phyloP scores from a whole-genome alignment of 2,113 vertebrate species.

The Acrocephalus arundinaceus region DNA sequence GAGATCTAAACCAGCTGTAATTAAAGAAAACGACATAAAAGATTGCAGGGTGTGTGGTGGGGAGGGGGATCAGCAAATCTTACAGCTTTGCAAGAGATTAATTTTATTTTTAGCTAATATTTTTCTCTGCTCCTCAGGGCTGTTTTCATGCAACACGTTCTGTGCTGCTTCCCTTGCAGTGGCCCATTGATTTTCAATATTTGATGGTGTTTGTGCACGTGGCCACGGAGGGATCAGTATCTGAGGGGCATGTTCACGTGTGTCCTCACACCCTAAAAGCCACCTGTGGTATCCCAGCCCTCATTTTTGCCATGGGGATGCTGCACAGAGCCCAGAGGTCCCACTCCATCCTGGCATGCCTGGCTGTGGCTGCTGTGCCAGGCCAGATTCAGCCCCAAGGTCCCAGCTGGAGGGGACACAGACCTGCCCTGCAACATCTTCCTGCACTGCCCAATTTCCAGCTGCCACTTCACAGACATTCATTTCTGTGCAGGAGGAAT shows the following conservation, averaged over 20 bases:
- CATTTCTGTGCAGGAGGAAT: background rate
- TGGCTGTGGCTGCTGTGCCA: background rate
- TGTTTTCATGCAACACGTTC: background rate
- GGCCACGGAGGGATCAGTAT: too few relatives aligned
- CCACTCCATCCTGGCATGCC: background rate
- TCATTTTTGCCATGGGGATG: background rate
- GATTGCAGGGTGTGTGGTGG: background rate
- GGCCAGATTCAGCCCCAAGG: fast-evolving
- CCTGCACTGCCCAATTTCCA: background rate
- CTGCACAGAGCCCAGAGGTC: background rate
- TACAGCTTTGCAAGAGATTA: slow-evolving; percentile 2
- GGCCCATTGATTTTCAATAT: slow-evolving; percentile 12
- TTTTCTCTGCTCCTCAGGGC: slow-evolving; percentile 18
- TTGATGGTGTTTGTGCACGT: background rate
- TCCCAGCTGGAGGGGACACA: background rate
- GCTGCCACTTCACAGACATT: background rate
- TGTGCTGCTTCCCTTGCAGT: background rate
- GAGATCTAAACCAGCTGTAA: slow-evolving; percentile 25
- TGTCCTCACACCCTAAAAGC: background rate
- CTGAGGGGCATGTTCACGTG: fast-evolving
- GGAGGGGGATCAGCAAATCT: background rate
- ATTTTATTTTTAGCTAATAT: slow-evolving; percentile 44
- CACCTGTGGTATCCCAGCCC: background rate
- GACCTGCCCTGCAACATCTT: background rate
- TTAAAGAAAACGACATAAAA: slow-evolving; percentile 13